These are phyloP conservation scores for Drosophila ogumai DNA, from an alignment of 1,140 invertebrate species.

Conservation along the genomic window DNA sequence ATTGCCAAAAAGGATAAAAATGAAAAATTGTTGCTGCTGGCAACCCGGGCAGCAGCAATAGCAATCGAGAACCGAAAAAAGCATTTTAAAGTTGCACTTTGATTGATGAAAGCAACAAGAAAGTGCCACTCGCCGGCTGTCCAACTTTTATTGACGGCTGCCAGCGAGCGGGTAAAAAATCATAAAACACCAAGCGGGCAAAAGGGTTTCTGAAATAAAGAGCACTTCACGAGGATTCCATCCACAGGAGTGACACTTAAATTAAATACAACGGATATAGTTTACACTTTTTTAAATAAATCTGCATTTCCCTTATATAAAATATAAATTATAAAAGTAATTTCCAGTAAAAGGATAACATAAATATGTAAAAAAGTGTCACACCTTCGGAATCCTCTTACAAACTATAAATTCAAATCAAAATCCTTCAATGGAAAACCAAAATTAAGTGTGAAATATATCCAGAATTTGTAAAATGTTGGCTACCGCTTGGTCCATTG, in stretches of 20 bases:
- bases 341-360: not conserved
- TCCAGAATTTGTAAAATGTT: conserved; percentile 2
- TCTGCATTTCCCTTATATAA: no score
- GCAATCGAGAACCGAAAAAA: conserved; percentile 16
- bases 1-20: conserved; percentile 32
- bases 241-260: not conserved
- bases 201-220: conserved; percentile 18
- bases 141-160: conserved; percentile 32
- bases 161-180: conserved; percentile 8
- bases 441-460: conserved; percentile 25
- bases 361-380: not conserved
- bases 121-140: conserved; percentile 45
- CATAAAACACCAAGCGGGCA: conserved; percentile 14
- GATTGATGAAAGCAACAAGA: conserved; percentile 60
- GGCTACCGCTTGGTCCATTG: conserved; percentile 69
- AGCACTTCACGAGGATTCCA: conserved; percentile 2
- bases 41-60: conserved; percentile 22
- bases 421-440: not conserved
- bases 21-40: conserved; percentile 63
- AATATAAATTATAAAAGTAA: no score
- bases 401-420: not conserved
- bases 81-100: conserved; percentile 48
- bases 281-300: not conserved
- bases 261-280: not conserved
- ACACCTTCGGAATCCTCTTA: not conserved